Percentiles rank a stretch among this genome's conserved stretches.
Evolutionary conservation across 2,113 vertebrate species (phyloP).

Genomic region (Recurvirostra avosetta): DNA sequence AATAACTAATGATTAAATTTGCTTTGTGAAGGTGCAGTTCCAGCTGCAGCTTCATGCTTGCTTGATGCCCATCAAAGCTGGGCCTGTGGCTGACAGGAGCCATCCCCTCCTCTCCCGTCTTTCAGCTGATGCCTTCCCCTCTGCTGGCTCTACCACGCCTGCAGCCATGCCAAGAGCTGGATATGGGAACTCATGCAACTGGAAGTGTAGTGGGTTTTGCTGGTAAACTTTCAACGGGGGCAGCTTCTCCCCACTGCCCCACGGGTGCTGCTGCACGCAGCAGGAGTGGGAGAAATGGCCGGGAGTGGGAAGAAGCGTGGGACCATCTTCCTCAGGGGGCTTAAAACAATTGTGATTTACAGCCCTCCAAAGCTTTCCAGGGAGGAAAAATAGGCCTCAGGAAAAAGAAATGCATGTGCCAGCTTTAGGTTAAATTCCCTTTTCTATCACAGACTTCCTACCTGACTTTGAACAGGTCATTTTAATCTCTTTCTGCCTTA

Average conservation of each 20-base stretch:
- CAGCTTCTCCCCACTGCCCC: neutral
- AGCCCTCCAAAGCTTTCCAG: neutral
- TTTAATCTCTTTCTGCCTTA: conserved; percentile 18
- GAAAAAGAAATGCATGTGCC: neutral
- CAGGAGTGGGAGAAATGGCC: neutral
- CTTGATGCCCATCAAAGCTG: neutral
- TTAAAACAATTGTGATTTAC: neutral
- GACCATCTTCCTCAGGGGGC: neutral
- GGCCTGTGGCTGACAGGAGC: neutral
- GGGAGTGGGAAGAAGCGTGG: neutral
- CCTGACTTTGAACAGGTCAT: conserved; percentile 39
- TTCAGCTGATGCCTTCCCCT: neutral
- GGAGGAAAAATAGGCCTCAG: neutral
- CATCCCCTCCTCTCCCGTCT: neutral
- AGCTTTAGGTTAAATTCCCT: conserved; percentile 17
- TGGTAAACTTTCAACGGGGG: neutral
- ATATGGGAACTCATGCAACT: neutral
- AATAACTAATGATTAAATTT: neutral
- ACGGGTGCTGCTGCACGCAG: neutral
- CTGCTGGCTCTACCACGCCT: neutral
- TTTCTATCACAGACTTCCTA: neutral
- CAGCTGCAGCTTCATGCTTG: neutral
- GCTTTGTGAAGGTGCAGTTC: neutral
- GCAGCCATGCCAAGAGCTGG: neutral
- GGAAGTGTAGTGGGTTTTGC: neutral